Evolutionary conservation across 2,113 vertebrate species (phyloP), one percentile per base, ranked within the genome.

Genomic region (Columba livia): DNA sequence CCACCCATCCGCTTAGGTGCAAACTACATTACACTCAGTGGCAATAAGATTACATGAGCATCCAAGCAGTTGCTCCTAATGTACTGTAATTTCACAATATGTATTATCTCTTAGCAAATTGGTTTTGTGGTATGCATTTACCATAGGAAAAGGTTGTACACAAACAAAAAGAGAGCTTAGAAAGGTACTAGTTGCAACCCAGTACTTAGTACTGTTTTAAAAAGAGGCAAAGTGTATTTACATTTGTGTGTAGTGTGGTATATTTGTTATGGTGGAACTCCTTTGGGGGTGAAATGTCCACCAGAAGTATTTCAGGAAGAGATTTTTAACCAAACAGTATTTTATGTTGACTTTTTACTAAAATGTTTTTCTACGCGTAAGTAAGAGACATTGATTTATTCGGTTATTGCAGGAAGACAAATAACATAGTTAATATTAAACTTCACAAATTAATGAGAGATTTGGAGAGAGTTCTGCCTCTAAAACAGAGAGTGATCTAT

Each of bases 81-180:
- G 38, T 67, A 53, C 69, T 29, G 1, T 71, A 72, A 79, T 96
- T 94, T 96, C 95, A 86, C 89, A 87, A 94, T 31, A 64, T 34
- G 5, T 62, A 23, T 81, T 95, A 90, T 86, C 83, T 90, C 91
- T 93, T 87, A 81, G 93, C 69, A 87, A 79, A 89, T 90, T 91
- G 89, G 93, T 94, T 96, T 77, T 78, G 85, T 81, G 53, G 32
- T 51, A 84, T 31, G 75, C 70, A n/a, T 77, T 81, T 91, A 36
- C 53, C 42, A 29, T 5, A 91, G 85, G 64, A 93, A 36, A 94
- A 70, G 16, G 8, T 40, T 92, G 71, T 66, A 90, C 57, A 40
- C 56, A 89, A 88, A 72, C 74, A 71, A 89, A 64, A 94, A 66
- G 58, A 38, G 34, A 92, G 38, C 28, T 88, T 80, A 80, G 36